These are phyloP conservation scores for Hirudinaria manillensis DNA, from an alignment of 2,888 invertebrate species.

Conservation along the genomic window DNA sequence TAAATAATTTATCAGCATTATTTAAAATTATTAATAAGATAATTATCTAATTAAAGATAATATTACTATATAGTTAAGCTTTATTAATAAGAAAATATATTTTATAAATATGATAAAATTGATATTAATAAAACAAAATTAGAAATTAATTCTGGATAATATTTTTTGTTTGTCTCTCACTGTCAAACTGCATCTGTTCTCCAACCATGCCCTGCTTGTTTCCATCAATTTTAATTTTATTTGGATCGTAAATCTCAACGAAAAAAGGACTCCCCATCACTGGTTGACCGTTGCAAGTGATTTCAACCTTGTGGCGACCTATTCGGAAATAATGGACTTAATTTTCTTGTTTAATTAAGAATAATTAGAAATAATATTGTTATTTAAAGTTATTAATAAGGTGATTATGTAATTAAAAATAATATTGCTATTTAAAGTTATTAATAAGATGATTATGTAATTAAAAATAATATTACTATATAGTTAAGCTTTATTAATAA, in stretches of 20 bases:
- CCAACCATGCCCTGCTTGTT: slow-evolving; percentile 46
- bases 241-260: slow-evolving; percentile 65
- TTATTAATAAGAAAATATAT: no score
- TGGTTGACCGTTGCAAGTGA: slow-evolving; percentile 55
- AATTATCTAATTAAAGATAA: no score
- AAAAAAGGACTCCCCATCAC: slow-evolving; percentile 59
- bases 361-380: no score
- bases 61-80: no score
- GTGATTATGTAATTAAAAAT: background rate
- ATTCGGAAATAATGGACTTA: background rate
- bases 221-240: slow-evolving; percentile 54
- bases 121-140: no score
- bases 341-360: background rate
- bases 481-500: no score
- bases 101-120: no score
- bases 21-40: no score
- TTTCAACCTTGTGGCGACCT: slow-evolving; percentile 60
- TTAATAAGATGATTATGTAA: background rate
- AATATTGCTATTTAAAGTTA: background rate
- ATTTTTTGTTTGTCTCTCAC: no score
- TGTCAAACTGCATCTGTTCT: slow-evolving; percentile 47
- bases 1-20: no score
- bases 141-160: no score
- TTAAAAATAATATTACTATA: slow-evolving; percentile 29
- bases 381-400: no score